Conservation (phyloP, 64 coral and sea anemone genomes). For the Stichodactyla mertensii region DNA sequence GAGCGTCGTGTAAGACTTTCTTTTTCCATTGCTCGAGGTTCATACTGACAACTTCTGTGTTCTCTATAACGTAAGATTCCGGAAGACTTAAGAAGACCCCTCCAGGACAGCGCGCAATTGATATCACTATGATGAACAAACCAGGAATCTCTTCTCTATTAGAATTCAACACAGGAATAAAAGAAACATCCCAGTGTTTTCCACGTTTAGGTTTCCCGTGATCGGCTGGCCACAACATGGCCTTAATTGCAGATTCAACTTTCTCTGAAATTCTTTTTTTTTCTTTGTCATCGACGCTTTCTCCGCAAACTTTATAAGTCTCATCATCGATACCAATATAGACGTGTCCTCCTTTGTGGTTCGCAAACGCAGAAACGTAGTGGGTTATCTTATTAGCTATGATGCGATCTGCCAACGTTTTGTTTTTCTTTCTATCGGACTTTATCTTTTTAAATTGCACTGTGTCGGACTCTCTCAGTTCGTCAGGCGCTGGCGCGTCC, state of each 20-base stretch:
- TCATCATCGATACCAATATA: constrained; percentile 42
- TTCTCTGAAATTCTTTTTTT: constrained; percentile 22
- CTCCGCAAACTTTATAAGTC: constrained; percentile 18
- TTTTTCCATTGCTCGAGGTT: constrained; percentile 31
- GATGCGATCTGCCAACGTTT: constrained; percentile 24
- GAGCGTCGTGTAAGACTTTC: constrained; percentile 29
- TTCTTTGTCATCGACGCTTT: constrained; percentile 13
- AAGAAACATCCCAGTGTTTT: constrained; percentile 40
- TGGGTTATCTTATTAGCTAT: constrained; percentile 33
- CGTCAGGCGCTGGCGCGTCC: background rate
- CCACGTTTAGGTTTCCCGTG: constrained; percentile 16
- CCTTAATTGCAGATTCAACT: constrained; percentile 20
- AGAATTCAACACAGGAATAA: constrained; percentile 20
- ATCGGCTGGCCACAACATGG: constrained; percentile 36
- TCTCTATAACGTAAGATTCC: constrained; percentile 16
- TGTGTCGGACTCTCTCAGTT: constrained; percentile 10
- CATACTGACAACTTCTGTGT: constrained; percentile 12
- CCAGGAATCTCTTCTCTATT: background rate
- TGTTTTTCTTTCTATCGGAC: constrained; percentile 32
- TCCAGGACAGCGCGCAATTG: constrained; percentile 18
- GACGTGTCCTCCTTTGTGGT: constrained; percentile 28
- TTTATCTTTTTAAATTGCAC: constrained; percentile 45
- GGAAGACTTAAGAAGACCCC: constrained; percentile 27
- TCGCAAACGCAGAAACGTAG: constrained; percentile 34
- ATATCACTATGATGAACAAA: constrained; percentile 25